Evolutionary conservation across 2,797 vertebrate species (phyloP), one percentile per base, ranked within the genome.

Genomic region (Clarias pachynema): DNA sequence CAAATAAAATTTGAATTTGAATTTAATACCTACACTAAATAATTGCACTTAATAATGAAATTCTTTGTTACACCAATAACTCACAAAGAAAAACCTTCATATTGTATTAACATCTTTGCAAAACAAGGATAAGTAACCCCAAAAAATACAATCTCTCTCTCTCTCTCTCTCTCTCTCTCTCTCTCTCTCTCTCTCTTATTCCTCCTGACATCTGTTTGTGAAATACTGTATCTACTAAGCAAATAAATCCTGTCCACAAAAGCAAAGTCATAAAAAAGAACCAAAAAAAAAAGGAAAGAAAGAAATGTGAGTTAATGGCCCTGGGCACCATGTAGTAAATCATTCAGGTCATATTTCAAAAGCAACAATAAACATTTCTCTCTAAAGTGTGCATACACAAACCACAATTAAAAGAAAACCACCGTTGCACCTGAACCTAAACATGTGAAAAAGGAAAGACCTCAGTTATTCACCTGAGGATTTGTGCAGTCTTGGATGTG

Each of bases 251-350:
- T 24, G 18, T 57, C 6, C 63, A 49, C 44, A 81, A 69, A n/a
- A 34, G 44, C 44, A 81, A 12, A 56, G 2, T 69, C 56, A 69
- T 69, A 56, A 66, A 56, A 66, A 31, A 69, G 12, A 15, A 40
- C 0, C 44, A 79, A 26, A 10, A 44, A 44, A 49, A 49, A 14
- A 49, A 49, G 2, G 34, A 24, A 20, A 4, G 56, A 26, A 12
- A 53, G 44, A 81, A 81, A 81, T 56, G 63, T 81, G 62, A 81
- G 44, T 26, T 56, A 57, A 69, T 81, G 65, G 79, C 49, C 26
- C 44, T 81, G 49, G 59, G 70, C 82, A 70, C 24, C 49, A 56
- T 72, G 68, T 26, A 72, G 20, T 69, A 69, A 81, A 81, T 69
- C 44, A 69, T 15, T 18, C 29, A 40, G 66, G 8, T 40, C 78